A percentile compares a stretch with the other conserved stretches of the same genome.
Conservation (phyloP, 2,797 vertebrate species). For the Typhlichthys subterraneus region DNA sequence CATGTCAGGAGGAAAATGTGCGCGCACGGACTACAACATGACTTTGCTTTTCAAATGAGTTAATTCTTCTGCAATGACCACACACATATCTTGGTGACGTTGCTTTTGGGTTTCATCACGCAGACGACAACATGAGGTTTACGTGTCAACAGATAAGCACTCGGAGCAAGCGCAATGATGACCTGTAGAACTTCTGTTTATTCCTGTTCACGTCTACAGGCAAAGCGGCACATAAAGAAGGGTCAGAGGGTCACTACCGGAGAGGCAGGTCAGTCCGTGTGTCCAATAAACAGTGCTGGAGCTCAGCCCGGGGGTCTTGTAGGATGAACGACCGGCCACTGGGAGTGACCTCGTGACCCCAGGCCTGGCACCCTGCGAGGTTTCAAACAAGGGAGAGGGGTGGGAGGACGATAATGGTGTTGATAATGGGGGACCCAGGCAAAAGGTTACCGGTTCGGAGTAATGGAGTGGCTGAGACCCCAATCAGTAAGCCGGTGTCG, state of each 20-base stretch:
- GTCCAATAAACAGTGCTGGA: too few relatives aligned
- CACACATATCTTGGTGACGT: conserved; percentile 8
- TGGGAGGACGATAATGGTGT: conserved; percentile 74
- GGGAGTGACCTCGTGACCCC: conserved; percentile 27
- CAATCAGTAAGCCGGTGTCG: background rate
- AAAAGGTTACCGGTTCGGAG: conserved; percentile 62
- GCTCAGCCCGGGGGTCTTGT: background rate
- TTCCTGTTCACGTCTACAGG: too few relatives aligned
- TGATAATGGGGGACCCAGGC: conserved; percentile 63
- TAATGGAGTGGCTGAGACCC: conserved; percentile 54
- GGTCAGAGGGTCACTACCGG: too few relatives aligned
- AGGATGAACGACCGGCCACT: background rate
- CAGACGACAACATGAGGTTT: too few relatives aligned
- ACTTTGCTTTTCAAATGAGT: background rate
- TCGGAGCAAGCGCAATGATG: too few relatives aligned
- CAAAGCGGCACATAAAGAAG: too few relatives aligned
- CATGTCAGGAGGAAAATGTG: background rate
- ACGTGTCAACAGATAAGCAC: too few relatives aligned
- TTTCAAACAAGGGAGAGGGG: conserved; percentile 3
- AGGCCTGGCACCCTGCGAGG: conserved; percentile 18
- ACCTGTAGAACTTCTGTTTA: too few relatives aligned
- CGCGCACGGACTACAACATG: conserved; percentile 21
- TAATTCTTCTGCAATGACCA: background rate
- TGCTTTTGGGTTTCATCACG: conserved; percentile 2
- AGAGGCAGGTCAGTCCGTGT: too few relatives aligned